Percentiles rank a stretch among this genome's conserved stretches.
These are phyloP conservation scores for Drosophila pectinifera DNA, from an alignment of 1,140 invertebrate genomes.

Conservation along the genomic window DNA sequence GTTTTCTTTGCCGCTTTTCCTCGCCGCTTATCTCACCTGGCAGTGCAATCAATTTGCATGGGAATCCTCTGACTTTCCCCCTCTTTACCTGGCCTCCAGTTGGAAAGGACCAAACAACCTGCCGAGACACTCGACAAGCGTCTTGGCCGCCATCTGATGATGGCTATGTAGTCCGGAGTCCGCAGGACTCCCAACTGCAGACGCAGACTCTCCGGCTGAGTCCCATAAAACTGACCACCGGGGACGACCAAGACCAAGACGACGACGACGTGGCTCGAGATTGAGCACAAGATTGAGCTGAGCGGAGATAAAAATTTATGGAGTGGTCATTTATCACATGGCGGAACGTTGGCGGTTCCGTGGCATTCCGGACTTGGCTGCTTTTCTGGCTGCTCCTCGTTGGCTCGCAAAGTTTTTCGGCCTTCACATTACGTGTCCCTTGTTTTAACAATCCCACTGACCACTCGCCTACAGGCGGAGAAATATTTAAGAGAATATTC, in stretches of 20 bases:
- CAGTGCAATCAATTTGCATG: slow-evolving; percentile 73
- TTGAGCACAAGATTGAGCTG: slow-evolving; percentile 73
- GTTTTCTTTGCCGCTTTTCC: slow-evolving; percentile 18
- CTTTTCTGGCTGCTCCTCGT: slow-evolving; percentile 1
- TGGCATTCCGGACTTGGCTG: slow-evolving; percentile 21
- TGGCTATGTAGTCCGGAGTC: too few species aligned
- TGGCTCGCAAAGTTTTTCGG: slow-evolving; percentile 5
- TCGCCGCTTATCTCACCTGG: slow-evolving; percentile 26
- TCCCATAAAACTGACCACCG: slow-evolving; percentile 65
- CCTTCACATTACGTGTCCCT: slow-evolving; percentile 20
- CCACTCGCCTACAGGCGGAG: neutral
- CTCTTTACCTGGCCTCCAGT: slow-evolving; percentile 5
- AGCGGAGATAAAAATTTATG: slow-evolving; percentile 80
- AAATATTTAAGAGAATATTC: neutral
- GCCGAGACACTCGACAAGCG: slow-evolving; percentile 37
- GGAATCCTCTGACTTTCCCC: slow-evolving; percentile 18
- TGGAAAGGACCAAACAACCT: slow-evolving; percentile 60
- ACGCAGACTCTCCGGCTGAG: slow-evolving; percentile 17
- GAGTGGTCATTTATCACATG: slow-evolving; percentile 77
- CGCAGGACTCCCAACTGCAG: too few species aligned
- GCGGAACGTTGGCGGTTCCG: slow-evolving; percentile 18
- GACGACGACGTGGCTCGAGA: slow-evolving; percentile 33
- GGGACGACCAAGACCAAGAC: slow-evolving; percentile 15
- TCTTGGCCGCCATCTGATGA: slow-evolving; percentile 43
- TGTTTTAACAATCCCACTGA: slow-evolving; percentile 11